Evolutionary conservation across 2,797 vertebrate species (phyloP).

Genomic region (Rhinichthys osculus): DNA sequence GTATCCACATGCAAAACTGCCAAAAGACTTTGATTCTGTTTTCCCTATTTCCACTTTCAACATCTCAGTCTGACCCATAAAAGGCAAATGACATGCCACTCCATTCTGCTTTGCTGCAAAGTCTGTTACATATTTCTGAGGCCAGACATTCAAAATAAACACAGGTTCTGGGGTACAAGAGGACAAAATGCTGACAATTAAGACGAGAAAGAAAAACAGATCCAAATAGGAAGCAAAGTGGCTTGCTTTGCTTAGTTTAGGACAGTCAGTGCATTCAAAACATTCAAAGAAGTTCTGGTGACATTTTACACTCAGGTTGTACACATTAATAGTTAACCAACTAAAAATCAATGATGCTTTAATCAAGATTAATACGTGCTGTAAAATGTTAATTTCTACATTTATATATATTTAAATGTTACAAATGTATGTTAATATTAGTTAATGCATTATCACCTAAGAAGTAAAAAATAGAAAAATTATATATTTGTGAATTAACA

Average conservation of each 20-base stretch:
- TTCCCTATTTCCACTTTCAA: constrained; percentile 75
- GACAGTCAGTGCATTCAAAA: constrained; percentile 47
- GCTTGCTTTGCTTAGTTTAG: constrained; percentile 17
- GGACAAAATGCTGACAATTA: constrained; percentile 70
- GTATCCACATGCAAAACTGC: constrained; percentile 96
- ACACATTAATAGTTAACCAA: constrained; percentile 11
- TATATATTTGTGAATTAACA: not conserved
- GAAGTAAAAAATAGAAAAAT: not conserved
- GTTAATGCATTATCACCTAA: not conserved
- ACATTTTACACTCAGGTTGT: constrained; percentile 21
- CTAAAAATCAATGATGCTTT: not conserved
- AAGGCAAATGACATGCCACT: constrained; percentile 29
- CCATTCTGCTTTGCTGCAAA: constrained; percentile 76
- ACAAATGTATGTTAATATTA: not conserved
- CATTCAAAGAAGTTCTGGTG: constrained; percentile 35
- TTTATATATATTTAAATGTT: not conserved
- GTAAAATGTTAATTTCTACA: not conserved
- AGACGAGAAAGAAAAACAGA: constrained; percentile 51
- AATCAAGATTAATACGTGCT: not conserved
- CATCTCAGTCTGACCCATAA: constrained; percentile 46
- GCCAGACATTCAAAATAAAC: constrained; percentile 69
- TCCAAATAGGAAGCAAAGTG: constrained; percentile 20
- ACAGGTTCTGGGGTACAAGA: constrained; percentile 65
- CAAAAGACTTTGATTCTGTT: constrained; percentile 76
- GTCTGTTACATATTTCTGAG: constrained; percentile 86